These are phyloP conservation scores for Gambusia holbrooki DNA, from an alignment of 2,113 vertebrate genomes.

Conservation along the genomic window DNA sequence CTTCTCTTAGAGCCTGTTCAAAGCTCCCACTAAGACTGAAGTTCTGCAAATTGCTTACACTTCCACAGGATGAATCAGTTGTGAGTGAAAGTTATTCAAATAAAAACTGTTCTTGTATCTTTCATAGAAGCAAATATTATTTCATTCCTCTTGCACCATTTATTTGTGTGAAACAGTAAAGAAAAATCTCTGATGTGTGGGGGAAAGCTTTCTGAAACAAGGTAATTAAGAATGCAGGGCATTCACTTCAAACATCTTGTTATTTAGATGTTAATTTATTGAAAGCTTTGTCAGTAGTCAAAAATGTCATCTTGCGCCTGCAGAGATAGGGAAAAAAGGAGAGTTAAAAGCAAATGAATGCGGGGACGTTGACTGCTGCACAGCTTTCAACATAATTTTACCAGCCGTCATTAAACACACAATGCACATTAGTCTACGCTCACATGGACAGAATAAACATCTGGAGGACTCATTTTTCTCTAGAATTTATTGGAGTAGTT, in stretches of 20 bases:
- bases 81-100: conserved; percentile 42
- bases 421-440: conserved; percentile 24
- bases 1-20: conserved; percentile 55
- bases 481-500: background rate
- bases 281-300: conserved; percentile 28
- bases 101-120: conserved; percentile 27
- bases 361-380: conserved; percentile 2
- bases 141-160: conserved; percentile 6
- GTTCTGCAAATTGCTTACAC: conserved; percentile 51
- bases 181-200: conserved; percentile 13
- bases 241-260: conserved; percentile 7
- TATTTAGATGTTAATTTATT: conserved; percentile 45
- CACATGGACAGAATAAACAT: conserved; percentile 20
- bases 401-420: conserved; percentile 23
- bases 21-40: conserved; percentile 48
- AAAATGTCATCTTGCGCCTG: conserved; percentile 21
- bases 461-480: conserved; percentile 18
- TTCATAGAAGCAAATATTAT: conserved; percentile 47
- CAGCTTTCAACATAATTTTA: conserved; percentile 14
- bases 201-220: background rate
- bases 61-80: conserved; percentile 43
- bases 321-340: conserved; percentile 4
- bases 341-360: conserved; percentile 17
- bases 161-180: conserved; percentile 19
- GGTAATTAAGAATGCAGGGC: background rate